A percentile compares a stretch with the other conserved stretches of the same genome.
phyloP scores from a whole-genome alignment of 2,113 vertebrate genomes.

The Cochlearius cochlearius region DNA sequence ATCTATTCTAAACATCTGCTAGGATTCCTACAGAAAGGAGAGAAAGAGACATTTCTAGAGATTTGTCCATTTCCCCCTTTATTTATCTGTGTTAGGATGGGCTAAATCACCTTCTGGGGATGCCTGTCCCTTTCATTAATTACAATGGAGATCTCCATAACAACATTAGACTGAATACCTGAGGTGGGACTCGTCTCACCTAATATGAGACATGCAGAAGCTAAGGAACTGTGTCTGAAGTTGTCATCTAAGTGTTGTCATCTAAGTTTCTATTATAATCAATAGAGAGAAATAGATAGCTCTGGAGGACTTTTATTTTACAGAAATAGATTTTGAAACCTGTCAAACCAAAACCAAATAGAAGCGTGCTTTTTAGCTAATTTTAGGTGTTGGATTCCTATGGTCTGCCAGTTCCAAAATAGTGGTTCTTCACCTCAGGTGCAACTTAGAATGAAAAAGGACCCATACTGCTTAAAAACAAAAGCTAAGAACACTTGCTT shows the following conservation, averaged over 20 bases:
- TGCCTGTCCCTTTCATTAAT: background rate
- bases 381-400: background rate
- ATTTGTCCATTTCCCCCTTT: background rate
- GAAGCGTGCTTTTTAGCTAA: background rate
- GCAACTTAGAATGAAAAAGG: background rate
- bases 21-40: background rate
- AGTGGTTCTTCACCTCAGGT: background rate
- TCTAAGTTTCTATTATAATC: background rate
- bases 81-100: background rate
- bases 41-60: background rate
- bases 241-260: background rate
- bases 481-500: background rate
- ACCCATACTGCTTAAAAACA: background rate
- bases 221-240: background rate
- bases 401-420: background rate
- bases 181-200: background rate
- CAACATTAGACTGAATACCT: background rate
- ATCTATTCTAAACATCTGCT: background rate
- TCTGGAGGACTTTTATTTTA: background rate
- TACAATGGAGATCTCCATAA: background rate
- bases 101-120: background rate
- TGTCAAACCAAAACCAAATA: background rate
- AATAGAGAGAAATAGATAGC: background rate
- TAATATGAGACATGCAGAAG: background rate
- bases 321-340: background rate